These are phyloP conservation scores for Ivindomyrus marchei DNA, from an alignment of 2,113 vertebrate genomes.

Conservation along the genomic window DNA sequence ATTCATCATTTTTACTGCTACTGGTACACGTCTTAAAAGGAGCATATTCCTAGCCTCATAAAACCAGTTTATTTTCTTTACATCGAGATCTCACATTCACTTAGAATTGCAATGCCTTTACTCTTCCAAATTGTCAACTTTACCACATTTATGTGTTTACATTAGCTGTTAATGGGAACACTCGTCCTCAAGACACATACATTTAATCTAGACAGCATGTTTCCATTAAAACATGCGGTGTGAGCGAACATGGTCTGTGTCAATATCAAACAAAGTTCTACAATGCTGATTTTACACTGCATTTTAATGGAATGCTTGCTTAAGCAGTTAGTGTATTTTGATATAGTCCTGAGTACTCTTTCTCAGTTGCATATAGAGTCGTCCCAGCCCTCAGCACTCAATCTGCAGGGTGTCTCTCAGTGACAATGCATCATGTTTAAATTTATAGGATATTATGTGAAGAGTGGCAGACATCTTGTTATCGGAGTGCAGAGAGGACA, in stretches of 20 bases:
- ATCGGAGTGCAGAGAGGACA: constrained; percentile 35
- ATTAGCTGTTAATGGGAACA: background rate
- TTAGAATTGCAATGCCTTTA: constrained; percentile 6
- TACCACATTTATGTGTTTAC: background rate
- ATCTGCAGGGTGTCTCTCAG: constrained; percentile 36
- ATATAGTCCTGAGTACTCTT: background rate
- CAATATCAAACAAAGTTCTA: background rate
- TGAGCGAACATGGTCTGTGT: background rate
- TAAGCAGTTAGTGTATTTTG: background rate
- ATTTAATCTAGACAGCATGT: background rate
- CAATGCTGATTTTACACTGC: background rate
- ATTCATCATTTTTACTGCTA: constrained; percentile 17
- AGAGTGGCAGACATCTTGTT: constrained; percentile 43
- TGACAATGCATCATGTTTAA: constrained; percentile 43
- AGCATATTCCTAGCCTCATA: background rate
- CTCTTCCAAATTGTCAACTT: background rate
- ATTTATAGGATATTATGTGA: constrained; percentile 30
- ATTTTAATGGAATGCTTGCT: background rate
- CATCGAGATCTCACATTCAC: background rate
- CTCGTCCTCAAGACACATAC: background rate
- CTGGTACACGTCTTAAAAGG: constrained; percentile 11
- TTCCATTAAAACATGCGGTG: background rate
- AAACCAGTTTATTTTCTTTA: background rate
- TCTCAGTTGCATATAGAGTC: constrained; percentile 14
- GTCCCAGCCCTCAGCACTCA: constrained; percentile 36